A percentile compares a stretch with the other conserved stretches of the same genome.
phyloP scores from a whole-genome alignment of 2,888 invertebrate species.

The Eulithis prunata region DNA sequence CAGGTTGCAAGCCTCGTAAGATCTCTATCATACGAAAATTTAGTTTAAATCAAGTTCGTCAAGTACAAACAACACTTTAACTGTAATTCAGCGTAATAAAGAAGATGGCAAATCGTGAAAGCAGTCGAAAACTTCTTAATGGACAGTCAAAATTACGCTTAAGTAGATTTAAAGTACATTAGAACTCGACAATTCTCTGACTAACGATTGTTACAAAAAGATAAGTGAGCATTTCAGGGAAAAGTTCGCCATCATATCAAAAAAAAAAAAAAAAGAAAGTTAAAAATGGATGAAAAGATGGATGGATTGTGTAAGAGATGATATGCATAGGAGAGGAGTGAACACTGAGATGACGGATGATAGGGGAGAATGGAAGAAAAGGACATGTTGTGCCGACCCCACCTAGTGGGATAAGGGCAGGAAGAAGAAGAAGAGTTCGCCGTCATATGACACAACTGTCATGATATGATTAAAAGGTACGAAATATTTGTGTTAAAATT shows the following conservation, averaged over 20 bases:
- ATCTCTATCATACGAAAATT: constrained; percentile 5
- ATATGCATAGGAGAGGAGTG: too few species aligned
- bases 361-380: too few species aligned
- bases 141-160: constrained; percentile 66
- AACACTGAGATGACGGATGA: too few species aligned
- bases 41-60: constrained; percentile 20
- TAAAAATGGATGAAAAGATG: too few species aligned
- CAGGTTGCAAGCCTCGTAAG: not conserved
- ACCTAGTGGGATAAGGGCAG: too few species aligned
- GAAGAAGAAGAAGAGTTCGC: too few species aligned
- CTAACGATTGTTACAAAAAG: constrained; percentile 50
- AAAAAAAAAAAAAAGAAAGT: too few species aligned
- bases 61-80: constrained; percentile 49
- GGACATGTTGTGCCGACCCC: too few species aligned
- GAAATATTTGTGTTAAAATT: not conserved
- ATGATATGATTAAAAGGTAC: too few species aligned
- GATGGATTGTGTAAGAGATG: too few species aligned
- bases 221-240: constrained; percentile 11
- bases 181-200: constrained; percentile 61
- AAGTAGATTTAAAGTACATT: constrained; percentile 70
- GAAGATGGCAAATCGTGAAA: constrained; percentile 56
- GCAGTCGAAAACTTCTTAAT: constrained; percentile 68
- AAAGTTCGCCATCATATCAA: not conserved
- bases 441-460: too few species aligned
- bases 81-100: constrained; percentile 49